Evolutionary conservation across 1,140 invertebrate species (phyloP), one percentile per base, ranked within the genome.

Genomic region (Zaprionus africanus): DNA sequence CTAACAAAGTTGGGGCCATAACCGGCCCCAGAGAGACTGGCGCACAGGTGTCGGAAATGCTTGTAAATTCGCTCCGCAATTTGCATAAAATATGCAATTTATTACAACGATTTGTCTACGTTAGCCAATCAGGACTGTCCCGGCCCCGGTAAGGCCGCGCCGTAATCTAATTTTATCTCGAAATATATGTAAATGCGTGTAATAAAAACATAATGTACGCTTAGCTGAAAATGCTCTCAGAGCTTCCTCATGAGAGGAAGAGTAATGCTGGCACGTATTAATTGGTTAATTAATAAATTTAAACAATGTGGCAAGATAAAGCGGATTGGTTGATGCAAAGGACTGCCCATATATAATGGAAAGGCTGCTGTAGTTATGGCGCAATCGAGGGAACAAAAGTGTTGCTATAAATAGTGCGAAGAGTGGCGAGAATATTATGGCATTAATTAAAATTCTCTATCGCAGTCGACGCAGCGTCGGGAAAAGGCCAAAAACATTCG

Each of bases 11-110:
- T n/a, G 49, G 36, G 58, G 46, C 58, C 34, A 61, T 69, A 69
- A 69, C 66, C 66, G 66, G 58, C 49, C 49, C 24, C 15, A 22
- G 58, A 62, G 36, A 41, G 46, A 62, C 31, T 22, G 51, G 34
- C 15, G 51, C 38, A 28, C 72, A 75, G 72, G 72, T 75, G 72
- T 75, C 72, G 63, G 63, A 58, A 66, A 66, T 41, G 63, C 51
- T 58, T 66, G 56, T 66, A 53, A 66, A 58, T 57, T 66, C 63
- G 63, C 54, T 57, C 38, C 28, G 59, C 59, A 75, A 69, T 75
- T 60, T 69, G 41, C 54, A 61, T 75, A 75, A 75, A 75, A 69
- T 69, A 68, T 61, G 58, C 64, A 74, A 57, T 58, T 60, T 61
- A 74, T 74, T 67, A 61, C 57, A 26, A 53, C 46, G 26, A 75